Evolutionary conservation across 1,140 invertebrate species (phyloP).

Genomic region (Drosophila nannoptera): DNA sequence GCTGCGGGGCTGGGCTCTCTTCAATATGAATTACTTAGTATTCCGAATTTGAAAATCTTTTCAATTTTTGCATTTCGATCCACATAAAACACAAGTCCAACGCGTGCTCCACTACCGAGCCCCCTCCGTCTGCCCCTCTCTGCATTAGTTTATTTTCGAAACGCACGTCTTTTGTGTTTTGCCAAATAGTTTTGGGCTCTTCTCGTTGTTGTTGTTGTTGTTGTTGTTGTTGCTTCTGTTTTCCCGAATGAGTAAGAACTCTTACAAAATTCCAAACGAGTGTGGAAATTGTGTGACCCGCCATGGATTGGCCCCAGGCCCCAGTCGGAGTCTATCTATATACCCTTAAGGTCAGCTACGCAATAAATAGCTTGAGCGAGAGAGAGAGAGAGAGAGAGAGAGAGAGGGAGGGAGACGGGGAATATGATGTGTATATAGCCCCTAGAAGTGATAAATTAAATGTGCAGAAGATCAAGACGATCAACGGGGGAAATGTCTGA

Average conservation of each 20-base stretch:
- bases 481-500: constrained; percentile 30
- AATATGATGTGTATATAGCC: constrained; percentile 1
- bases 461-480: constrained; percentile 41
- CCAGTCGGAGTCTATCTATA: constrained; percentile 5
- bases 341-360: constrained; percentile 39
- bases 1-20: constrained; percentile 21
- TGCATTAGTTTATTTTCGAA: constrained; percentile 11
- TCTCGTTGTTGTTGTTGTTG: not conserved
- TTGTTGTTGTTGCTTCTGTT: constrained; percentile 1
- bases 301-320: too few species aligned
- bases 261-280: constrained; percentile 41
- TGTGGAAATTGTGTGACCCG: constrained; percentile 26
- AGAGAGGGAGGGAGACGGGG: constrained; percentile 17
- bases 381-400: not conserved
- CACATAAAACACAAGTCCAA: constrained; percentile 42
- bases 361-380: constrained; percentile 21
- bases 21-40: constrained; percentile 64
- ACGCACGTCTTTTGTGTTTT: constrained; percentile 16
- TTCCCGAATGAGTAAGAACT: constrained; percentile 31
- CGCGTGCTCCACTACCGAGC: too few species aligned
- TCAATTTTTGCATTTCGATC: constrained; percentile 11
- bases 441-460: constrained; percentile 63
- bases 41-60: constrained; percentile 29
- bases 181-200: constrained; percentile 24
- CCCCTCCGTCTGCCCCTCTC: not conserved